Evolutionary conservation across 1,140 invertebrate species (phyloP), one percentile per base, ranked within the genome.

Genomic region (Aphaenogaster ashmeadi): DNA sequence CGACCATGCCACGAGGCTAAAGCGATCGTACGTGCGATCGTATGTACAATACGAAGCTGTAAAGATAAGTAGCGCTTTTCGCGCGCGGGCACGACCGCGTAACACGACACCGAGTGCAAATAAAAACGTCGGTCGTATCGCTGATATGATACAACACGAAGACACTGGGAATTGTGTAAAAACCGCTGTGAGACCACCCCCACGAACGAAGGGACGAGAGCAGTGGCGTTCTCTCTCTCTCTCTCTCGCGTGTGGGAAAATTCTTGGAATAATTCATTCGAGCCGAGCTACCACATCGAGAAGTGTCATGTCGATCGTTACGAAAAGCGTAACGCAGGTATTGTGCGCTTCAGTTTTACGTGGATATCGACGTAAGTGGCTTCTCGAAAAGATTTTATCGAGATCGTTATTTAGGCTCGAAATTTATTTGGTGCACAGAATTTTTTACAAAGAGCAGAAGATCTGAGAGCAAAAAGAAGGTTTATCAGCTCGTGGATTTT

Each of bases 51-150:
- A 89, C 85, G 74, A 87, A 87, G 86, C 85, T 87, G 88, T 89
- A 89, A 88, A 89, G 87, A 87, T 88, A 89, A 89, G 79, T 89
- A 75, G 87, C 79, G 58, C 44, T 86, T 86, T 78, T 77, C 80
- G 64, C 80, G 72, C 62, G 78, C 60, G 72, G 69, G 15, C 67
- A 89, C 80, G 88, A 86, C 72, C 80, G 38, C 66, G 80, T 86
- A 89, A 89, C 88, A 88, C 86, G 88, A 89, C 79, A 89, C 88
- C 80, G 44, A 80, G 44, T 78, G 87, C 71, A 89, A 88, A 89
- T 88, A 89, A 88, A 88, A 87, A 64, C n/a, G 60, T 74, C 87
- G 74, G 66, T 21, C 56, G 50, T 38, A 15, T 47, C n/a, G 88
- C 72, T 54, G 81, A 71, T 83, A 67, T n/a, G 77, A 72, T 74